Conservation (phyloP, 2,797 vertebrate genomes). For the Sus cebifrons region DNA sequence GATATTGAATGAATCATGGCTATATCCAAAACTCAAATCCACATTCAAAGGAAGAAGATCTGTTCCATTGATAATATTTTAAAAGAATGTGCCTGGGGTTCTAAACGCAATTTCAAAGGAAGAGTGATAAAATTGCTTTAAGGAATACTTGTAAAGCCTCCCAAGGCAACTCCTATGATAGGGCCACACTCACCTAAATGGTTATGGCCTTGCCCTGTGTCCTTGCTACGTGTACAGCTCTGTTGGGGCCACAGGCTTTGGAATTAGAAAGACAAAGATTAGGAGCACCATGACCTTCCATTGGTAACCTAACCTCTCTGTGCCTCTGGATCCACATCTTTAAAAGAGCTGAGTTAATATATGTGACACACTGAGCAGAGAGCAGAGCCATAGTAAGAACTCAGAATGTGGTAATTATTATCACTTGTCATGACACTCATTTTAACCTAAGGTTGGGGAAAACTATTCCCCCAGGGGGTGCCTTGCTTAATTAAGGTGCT, state of each 20-base stretch:
- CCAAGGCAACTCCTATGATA: neutral
- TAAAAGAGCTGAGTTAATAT: constrained; percentile 48
- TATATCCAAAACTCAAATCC: constrained; percentile 74
- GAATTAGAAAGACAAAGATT: constrained; percentile 11
- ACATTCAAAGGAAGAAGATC: constrained; percentile 75
- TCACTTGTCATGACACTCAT: constrained; percentile 49
- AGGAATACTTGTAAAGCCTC: constrained; percentile 44
- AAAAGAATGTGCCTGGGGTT: constrained; percentile 75
- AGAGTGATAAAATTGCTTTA: constrained; percentile 46
- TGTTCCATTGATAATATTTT: constrained; percentile 71
- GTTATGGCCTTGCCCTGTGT: neutral
- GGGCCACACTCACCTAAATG: neutral
- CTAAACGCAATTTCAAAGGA: constrained; percentile 77
- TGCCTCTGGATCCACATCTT: neutral
- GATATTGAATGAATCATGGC: constrained; percentile 76
- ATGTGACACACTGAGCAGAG: neutral
- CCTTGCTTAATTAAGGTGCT: constrained; percentile 62
- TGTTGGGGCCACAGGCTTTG: neutral
- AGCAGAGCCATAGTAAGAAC: constrained; percentile 3
- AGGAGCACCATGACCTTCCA: neutral
- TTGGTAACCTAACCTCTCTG: neutral
- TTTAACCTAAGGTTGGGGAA: constrained; percentile 47
- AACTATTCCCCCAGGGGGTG: constrained; percentile 13
- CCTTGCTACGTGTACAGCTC: neutral
- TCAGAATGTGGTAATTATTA: constrained; percentile 18